phyloP scores from a whole-genome alignment of 2,797 vertebrate species.

The Ambastaia sidthimunki region DNA sequence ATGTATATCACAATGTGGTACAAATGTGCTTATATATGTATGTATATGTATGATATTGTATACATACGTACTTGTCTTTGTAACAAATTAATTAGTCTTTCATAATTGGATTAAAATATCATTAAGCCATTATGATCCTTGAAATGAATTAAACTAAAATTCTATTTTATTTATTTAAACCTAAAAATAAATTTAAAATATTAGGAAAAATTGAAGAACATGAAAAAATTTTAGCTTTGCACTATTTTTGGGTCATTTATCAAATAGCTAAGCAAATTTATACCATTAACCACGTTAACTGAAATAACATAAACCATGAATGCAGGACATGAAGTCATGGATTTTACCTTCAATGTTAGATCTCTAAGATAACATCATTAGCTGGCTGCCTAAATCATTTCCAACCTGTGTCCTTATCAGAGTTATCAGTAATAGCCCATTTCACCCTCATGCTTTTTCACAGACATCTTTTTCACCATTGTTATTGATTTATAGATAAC shows the following conservation, averaged over 20 bases:
- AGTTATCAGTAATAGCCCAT: conserved; percentile 3
- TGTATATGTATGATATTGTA: too few relatives aligned
- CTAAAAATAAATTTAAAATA: too few relatives aligned
- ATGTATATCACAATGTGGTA: too few relatives aligned
- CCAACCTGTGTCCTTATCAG: background rate
- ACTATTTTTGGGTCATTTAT: background rate
- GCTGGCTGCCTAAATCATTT: background rate
- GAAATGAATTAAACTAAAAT: too few relatives aligned
- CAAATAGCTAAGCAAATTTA: too few relatives aligned
- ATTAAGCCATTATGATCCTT: too few relatives aligned
- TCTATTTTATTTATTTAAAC: too few relatives aligned
- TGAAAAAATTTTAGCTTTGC: background rate
- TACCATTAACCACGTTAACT: background rate
- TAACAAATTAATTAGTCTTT: too few relatives aligned
- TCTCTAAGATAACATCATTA: background rate
- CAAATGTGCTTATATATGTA: too few relatives aligned
- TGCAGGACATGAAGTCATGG: background rate
- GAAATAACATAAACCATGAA: background rate
- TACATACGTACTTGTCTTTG: too few relatives aligned
- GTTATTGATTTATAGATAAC: background rate
- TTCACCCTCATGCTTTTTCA: background rate
- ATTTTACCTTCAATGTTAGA: background rate
- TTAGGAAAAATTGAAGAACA: too few relatives aligned
- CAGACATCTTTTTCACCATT: background rate
- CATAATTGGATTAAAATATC: too few relatives aligned